Conservation (phyloP, 2,797 vertebrate species). For the Muraenolepis orangiensis region DNA sequence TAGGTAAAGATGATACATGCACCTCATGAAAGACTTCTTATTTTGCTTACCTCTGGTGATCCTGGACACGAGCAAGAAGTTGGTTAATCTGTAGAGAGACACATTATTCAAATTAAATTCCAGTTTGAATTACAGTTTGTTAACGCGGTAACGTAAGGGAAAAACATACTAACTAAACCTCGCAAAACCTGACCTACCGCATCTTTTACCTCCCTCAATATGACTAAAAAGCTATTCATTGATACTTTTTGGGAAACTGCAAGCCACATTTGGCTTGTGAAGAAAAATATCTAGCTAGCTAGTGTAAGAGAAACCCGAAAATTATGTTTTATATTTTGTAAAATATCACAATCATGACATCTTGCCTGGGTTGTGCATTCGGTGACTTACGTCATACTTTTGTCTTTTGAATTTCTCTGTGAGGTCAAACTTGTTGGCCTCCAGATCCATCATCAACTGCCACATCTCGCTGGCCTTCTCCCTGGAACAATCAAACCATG, state of each 20-base stretch:
- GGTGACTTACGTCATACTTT: constrained; percentile 79
- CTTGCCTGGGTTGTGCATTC: neutral
- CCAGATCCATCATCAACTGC: constrained; percentile 75
- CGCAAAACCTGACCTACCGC: too few species aligned
- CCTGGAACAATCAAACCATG: constrained; percentile 45
- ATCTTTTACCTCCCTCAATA: neutral
- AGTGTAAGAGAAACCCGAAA: neutral
- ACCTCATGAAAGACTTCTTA: neutral
- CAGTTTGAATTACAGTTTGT: neutral
- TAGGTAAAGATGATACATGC: neutral
- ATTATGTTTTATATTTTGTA: neutral
- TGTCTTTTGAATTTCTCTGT: constrained; percentile 76
- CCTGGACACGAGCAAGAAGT: constrained; percentile 70
- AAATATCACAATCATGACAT: neutral
- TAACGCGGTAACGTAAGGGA: neutral
- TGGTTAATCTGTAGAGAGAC: constrained; percentile 69
- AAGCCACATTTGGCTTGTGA: neutral
- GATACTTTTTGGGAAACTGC: neutral
- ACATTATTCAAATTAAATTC: constrained; percentile 4
- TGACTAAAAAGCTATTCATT: neutral
- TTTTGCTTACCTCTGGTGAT: constrained; percentile 69
- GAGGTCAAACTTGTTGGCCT: constrained; percentile 79
- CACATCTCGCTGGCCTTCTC: constrained; percentile 78
- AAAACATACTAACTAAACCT: neutral
- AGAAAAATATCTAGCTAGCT: neutral